Evolutionary conservation across 2,113 vertebrate species (phyloP).

Genomic region (Ctenodactylus gundi): DNA sequence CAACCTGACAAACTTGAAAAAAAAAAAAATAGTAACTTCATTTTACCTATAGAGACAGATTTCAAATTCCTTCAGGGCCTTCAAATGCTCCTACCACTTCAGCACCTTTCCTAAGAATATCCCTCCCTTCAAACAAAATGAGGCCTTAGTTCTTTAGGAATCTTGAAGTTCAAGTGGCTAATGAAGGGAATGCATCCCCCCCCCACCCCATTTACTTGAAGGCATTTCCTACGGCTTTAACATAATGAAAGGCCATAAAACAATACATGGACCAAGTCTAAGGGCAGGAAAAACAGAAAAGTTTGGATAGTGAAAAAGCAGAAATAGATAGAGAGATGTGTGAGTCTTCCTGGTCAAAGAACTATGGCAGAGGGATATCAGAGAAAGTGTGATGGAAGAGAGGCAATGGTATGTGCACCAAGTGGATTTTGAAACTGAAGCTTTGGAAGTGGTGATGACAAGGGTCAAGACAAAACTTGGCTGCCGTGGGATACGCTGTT

Average conservation of each 20-base stretch:
- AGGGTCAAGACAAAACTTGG: constrained; percentile 49
- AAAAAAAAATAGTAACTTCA: neutral
- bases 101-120: neutral
- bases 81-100: neutral
- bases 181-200: neutral
- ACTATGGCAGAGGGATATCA: neutral
- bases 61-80: neutral
- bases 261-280: neutral
- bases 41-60: neutral
- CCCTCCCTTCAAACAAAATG: neutral
- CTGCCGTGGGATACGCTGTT: neutral
- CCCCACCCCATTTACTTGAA: neutral
- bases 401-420: neutral
- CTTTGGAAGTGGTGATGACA: constrained; percentile 38
- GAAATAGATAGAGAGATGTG: neutral
- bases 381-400: neutral
- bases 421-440: constrained; percentile 10
- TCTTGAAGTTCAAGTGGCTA: neutral
- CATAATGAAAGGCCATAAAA: neutral
- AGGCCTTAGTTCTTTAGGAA: neutral
- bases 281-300: neutral
- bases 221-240: neutral
- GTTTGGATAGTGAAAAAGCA: neutral
- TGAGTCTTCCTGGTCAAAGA: neutral
- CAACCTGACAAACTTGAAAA: neutral